Evolutionary conservation across 2,888 invertebrate genomes (phyloP).

Genomic region (Gortyna flavago): DNA sequence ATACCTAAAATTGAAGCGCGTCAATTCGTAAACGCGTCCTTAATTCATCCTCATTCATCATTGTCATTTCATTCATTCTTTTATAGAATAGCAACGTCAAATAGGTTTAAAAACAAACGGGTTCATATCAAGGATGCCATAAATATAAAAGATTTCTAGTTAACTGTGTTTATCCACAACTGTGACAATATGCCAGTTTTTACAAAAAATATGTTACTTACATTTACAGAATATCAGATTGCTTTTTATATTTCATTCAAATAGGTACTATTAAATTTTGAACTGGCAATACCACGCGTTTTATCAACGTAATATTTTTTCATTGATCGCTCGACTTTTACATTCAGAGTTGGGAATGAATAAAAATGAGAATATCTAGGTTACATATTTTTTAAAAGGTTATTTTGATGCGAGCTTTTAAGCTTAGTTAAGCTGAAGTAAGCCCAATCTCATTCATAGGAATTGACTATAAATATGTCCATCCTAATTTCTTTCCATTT

Average conservation of each 20-base stretch:
- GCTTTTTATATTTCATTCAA: conserved; percentile 35
- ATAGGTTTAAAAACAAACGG: not conserved
- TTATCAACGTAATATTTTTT: conserved; percentile 20
- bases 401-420: conserved; percentile 8
- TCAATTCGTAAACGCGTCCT: too few species aligned
- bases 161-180: conserved; percentile 15
- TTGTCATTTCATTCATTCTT: not conserved
- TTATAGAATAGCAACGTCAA: not conserved
- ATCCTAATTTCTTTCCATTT: not conserved
- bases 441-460: not conserved
- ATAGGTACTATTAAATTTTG: conserved; percentile 31
- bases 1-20: too few species aligned
- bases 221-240: conserved; percentile 5
- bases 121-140: conserved; percentile 18
- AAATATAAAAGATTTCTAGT: conserved; percentile 29
- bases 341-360: not conserved
- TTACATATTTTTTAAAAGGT: not conserved
- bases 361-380: conserved; percentile 12
- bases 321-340: not conserved
- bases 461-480: not conserved
- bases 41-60: too few species aligned
- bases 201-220: not conserved
- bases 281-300: conserved; percentile 19
- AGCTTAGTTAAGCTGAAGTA: not conserved
- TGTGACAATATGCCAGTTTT: conserved; percentile 43